Evolutionary conservation across 2,797 vertebrate genomes (phyloP).

Genomic region (Salmo trutta): DNA sequence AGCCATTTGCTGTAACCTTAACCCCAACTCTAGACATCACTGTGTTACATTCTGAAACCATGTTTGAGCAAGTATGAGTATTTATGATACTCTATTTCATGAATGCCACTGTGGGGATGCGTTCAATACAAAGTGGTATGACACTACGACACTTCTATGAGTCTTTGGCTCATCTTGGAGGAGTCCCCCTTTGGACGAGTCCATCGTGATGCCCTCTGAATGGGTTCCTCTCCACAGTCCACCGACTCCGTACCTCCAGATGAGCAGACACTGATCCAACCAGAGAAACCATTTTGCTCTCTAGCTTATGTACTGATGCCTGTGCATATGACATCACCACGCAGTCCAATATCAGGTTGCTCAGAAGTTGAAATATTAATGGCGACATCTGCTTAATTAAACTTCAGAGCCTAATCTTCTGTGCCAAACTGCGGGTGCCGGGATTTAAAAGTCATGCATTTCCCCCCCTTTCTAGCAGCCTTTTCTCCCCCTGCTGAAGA

Average conservation of each 20-base stretch:
- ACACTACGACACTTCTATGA: not conserved
- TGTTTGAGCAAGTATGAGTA: too few relatives aligned
- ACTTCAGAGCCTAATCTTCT: constrained; percentile 47
- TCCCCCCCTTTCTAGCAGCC: constrained; percentile 15
- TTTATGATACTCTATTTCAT: too few relatives aligned
- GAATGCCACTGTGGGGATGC: too few relatives aligned
- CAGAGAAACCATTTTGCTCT: constrained; percentile 39
- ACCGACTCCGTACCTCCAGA: constrained; percentile 29
- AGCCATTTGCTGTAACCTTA: too few relatives aligned
- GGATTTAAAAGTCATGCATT: constrained; percentile 59
- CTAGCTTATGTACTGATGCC: constrained; percentile 52
- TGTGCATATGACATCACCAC: constrained; percentile 60
- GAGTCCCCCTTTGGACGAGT: not conserved
- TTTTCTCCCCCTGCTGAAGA: constrained; percentile 49
- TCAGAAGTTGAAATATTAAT: constrained; percentile 67
- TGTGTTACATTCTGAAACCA: too few relatives aligned
- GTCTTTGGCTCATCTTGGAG: too few relatives aligned
- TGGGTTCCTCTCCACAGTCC: not conserved
- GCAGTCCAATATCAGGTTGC: constrained; percentile 52
- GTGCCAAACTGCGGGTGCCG: constrained; percentile 58
- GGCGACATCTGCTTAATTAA: constrained; percentile 73
- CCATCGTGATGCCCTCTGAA: not conserved
- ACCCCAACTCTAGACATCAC: too few relatives aligned
- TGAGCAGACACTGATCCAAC: constrained; percentile 42
- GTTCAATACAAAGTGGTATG: not conserved